Percentiles rank a stretch among this genome's conserved stretches.
Evolutionary conservation across 2,797 vertebrate species (phyloP).

Genomic region (Smutsia gigantea): DNA sequence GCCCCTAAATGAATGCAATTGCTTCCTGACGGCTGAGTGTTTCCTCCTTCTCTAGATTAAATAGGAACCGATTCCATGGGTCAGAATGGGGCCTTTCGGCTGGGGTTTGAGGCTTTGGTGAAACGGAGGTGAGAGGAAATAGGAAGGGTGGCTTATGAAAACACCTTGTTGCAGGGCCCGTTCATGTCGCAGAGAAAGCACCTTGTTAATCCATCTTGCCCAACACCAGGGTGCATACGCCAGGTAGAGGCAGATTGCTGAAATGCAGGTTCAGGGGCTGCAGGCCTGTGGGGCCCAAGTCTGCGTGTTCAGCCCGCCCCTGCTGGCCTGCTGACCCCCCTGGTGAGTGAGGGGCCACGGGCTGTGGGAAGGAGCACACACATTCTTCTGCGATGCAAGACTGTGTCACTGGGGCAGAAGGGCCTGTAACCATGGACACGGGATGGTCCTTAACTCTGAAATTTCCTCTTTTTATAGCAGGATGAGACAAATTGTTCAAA

Average conservation of each 20-base stretch:
- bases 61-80: background rate
- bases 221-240: background rate
- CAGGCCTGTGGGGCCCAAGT: background rate
- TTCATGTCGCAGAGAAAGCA: background rate
- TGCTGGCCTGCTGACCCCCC: fast-evolving
- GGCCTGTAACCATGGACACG: fast-evolving
- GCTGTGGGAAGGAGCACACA: background rate
- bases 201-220: background rate
- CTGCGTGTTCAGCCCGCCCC: background rate
- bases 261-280: background rate
- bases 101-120: background rate
- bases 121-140: background rate
- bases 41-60: constrained; percentile 13
- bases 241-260: too few species aligned
- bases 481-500: background rate
- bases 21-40: background rate
- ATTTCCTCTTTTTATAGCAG: background rate
- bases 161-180: background rate
- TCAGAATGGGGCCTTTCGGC: background rate
- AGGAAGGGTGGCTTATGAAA: background rate
- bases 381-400: background rate
- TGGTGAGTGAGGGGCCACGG: background rate
- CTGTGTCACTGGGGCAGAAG: background rate
- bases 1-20: background rate
- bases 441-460: background rate